A percentile compares a stretch with the other conserved stretches of the same genome.
These are phyloP conservation scores for Nyctibius bracteatus DNA, from an alignment of 2,113 vertebrate genomes.

Conservation along the genomic window DNA sequence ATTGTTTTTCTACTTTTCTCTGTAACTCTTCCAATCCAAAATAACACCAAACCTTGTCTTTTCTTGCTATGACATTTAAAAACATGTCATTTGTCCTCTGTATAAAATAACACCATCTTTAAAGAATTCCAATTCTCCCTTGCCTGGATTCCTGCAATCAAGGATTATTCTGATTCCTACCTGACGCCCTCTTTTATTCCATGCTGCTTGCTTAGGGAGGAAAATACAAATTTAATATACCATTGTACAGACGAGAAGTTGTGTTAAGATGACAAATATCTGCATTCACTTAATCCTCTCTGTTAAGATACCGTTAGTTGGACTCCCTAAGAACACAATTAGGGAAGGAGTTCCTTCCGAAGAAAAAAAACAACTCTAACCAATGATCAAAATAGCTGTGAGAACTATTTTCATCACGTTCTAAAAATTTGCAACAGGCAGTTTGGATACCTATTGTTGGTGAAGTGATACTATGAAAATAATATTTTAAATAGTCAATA, in stretches of 20 bases:
- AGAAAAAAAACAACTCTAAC: neutral
- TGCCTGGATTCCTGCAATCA: conserved; percentile 12
- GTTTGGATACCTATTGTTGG: neutral
- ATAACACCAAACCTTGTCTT: neutral
- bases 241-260: neutral
- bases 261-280: neutral
- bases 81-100: neutral
- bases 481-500: neutral
- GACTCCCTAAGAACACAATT: neutral
- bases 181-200: conserved; percentile 7
- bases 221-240: neutral
- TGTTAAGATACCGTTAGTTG: neutral
- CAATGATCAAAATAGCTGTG: neutral
- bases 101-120: conserved; percentile 8
- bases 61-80: conserved; percentile 3
- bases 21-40: neutral
- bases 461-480: neutral
- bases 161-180: neutral
- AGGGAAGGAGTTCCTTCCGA: neutral
- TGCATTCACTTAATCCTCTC: conserved; percentile 4
- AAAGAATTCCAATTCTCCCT: neutral
- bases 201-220: neutral
- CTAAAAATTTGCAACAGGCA: neutral
- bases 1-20: neutral
- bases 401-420: neutral